A percentile compares a stretch with the other conserved stretches of the same genome.
Conservation (phyloP, 2,113 vertebrate species). For the Conger conger region DNA sequence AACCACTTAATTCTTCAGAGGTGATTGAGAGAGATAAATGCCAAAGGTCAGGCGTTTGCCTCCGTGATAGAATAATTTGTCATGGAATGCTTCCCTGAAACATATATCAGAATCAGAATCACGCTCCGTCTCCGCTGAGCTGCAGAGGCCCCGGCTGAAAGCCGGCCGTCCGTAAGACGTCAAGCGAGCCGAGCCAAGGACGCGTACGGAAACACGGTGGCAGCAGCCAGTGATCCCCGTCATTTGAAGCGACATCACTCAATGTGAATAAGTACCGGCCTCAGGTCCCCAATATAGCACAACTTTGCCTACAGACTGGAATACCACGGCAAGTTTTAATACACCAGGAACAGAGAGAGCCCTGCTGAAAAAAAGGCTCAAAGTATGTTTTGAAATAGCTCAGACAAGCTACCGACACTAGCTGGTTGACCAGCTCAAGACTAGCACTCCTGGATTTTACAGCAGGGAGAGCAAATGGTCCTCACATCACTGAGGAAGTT, state of each 20-base stretch:
- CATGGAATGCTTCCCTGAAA: slow-evolving; percentile 29
- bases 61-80: slow-evolving; percentile 38
- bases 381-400: too few species aligned
- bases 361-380: background rate
- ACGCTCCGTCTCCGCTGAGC: slow-evolving; percentile 29
- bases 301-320: background rate
- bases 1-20: slow-evolving; percentile 57
- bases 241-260: background rate
- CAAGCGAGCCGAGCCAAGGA: background rate
- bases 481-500: too few species aligned
- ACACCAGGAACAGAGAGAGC: background rate
- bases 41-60: slow-evolving; percentile 54
- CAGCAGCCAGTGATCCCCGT: background rate
- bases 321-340: background rate
- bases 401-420: too few species aligned
- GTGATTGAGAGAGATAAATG: slow-evolving; percentile 47
- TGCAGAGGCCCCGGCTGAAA: background rate
- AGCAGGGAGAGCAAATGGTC: too few species aligned
- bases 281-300: background rate
- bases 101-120: slow-evolving; percentile 24
- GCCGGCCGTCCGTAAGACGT: background rate
- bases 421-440: too few species aligned
- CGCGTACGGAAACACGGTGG: background rate
- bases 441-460: too few species aligned
- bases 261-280: background rate